Conservation (phyloP, 2,113 vertebrate genomes). For the Ammodytes dubius region DNA sequence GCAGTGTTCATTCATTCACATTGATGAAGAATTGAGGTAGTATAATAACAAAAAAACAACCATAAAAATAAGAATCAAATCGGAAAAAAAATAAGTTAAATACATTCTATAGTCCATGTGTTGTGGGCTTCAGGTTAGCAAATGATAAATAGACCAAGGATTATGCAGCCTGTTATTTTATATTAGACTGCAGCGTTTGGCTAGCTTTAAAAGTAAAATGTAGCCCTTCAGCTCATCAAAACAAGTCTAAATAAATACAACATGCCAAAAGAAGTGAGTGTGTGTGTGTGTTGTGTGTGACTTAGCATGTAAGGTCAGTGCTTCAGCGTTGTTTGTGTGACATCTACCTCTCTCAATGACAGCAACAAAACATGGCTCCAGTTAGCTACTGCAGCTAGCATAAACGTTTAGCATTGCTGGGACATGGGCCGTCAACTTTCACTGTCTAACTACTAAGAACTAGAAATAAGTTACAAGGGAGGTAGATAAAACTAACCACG, state of each 20-base stretch:
- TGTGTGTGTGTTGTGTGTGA: background rate
- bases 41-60: too few species aligned
- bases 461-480: background rate
- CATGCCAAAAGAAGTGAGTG: background rate
- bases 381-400: background rate
- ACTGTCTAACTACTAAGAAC: background rate
- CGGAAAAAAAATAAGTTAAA: too few species aligned
- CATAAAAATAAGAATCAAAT: too few species aligned
- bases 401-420: background rate
- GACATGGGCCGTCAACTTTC: background rate
- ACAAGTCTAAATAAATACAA: background rate
- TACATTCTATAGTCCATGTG: background rate
- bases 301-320: background rate
- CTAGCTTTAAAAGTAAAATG: background rate
- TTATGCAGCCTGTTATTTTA: background rate
- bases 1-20: background rate
- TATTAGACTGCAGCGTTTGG: background rate
- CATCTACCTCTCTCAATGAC: constrained; percentile 9
- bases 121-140: background rate
- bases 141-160: background rate
- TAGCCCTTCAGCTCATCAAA: background rate
- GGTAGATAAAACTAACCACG: too few species aligned
- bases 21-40: background rate
- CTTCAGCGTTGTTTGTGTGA: background rate
- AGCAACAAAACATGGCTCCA: constrained; percentile 10